These are phyloP conservation scores for Psophia crepitans DNA, from an alignment of 2,113 vertebrate genomes.

Conservation along the genomic window DNA sequence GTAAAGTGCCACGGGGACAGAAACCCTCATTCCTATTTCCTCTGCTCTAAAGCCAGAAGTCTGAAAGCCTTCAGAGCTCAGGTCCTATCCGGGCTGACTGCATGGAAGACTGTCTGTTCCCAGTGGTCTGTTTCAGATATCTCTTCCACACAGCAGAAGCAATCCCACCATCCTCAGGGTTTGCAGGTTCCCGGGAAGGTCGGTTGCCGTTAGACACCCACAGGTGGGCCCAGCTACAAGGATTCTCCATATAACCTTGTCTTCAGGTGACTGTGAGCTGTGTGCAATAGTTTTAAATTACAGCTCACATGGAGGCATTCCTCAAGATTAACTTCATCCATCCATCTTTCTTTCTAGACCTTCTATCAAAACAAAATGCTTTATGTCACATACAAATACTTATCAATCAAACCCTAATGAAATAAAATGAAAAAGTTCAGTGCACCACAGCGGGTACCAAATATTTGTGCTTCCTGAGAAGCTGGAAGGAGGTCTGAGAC, in stretches of 20 bases:
- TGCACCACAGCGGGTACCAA: neutral
- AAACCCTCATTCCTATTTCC: neutral
- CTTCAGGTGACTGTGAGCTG: neutral
- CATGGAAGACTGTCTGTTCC: neutral
- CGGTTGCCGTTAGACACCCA: neutral
- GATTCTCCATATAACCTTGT: neutral
- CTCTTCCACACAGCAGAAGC: neutral
- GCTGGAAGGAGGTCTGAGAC: neutral
- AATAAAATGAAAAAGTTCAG: neutral
- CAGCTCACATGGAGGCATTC: neutral
- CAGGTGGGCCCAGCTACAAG: neutral
- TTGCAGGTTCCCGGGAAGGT: neutral
- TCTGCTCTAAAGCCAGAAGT: neutral
- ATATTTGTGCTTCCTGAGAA: neutral
- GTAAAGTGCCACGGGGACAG: neutral
- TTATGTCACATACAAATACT: neutral
- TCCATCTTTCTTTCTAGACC: neutral
- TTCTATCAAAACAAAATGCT: neutral
- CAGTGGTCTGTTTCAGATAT: neutral
- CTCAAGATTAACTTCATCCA: neutral
- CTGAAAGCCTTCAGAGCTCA: neutral
- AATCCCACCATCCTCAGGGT: neutral
- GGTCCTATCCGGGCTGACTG: neutral
- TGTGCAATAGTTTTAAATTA: neutral
- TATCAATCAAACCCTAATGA: neutral